phyloP scores from a whole-genome alignment of 2,797 vertebrate species.

The Luscinia megarhynchos region DNA sequence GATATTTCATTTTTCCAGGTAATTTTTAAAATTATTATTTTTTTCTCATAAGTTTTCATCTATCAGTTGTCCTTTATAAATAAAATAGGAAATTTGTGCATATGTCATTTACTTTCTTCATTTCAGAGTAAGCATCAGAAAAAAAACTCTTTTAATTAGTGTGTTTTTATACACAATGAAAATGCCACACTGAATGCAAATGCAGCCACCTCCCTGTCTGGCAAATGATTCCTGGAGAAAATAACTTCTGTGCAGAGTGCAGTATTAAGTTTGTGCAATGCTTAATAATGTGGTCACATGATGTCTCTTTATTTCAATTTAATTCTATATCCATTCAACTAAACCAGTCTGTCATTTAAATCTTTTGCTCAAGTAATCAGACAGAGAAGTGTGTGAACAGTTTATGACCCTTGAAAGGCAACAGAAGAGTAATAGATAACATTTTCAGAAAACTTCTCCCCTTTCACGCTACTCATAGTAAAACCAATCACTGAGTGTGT shows the following conservation, averaged over 20 bases:
- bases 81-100: background rate
- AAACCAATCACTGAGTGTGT: background rate
- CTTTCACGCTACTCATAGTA: background rate
- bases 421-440: background rate
- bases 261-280: background rate
- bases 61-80: background rate
- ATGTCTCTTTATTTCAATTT: background rate
- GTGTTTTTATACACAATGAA: background rate
- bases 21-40: background rate
- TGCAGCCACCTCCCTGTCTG: background rate
- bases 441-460: background rate
- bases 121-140: background rate
- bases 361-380: background rate
- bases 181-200: background rate
- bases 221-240: background rate
- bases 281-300: background rate
- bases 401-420: background rate
- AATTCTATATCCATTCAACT: background rate
- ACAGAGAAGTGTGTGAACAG: background rate
- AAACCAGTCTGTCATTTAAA: background rate
- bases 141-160: background rate
- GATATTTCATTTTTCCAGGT: background rate
- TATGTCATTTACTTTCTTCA: background rate
- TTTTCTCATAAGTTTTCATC: background rate
- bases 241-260: background rate